phyloP scores from a whole-genome alignment of 1,140 invertebrate species.

The Proctacanthus coquilletti region DNA sequence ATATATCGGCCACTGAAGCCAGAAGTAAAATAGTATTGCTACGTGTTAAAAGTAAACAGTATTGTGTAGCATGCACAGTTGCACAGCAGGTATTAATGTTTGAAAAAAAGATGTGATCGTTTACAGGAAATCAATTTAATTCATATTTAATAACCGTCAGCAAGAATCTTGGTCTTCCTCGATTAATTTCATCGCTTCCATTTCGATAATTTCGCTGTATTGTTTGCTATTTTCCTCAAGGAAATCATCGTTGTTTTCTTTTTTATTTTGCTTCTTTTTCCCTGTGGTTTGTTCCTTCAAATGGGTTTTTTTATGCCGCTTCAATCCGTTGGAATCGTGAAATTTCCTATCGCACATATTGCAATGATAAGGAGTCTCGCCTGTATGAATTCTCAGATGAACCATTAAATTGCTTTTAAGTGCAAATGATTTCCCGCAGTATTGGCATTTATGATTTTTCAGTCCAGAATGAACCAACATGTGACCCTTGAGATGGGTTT shows the following conservation, averaged over 20 bases:
- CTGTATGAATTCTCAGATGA: background rate
- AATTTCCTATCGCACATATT: background rate
- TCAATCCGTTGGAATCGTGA: background rate
- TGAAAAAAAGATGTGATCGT: too few relatives aligned
- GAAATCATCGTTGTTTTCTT: background rate
- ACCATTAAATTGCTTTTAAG: background rate
- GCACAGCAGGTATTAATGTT: too few relatives aligned
- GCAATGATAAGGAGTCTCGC: background rate
- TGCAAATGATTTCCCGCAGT: background rate
- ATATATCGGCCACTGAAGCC: too few relatives aligned
- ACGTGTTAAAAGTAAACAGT: too few relatives aligned
- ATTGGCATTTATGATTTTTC: background rate
- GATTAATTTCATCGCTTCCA: too few relatives aligned
- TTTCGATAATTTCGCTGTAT: background rate
- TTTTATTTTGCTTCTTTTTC: background rate
- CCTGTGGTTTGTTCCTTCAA: background rate
- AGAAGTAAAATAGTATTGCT: too few relatives aligned
- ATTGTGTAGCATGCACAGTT: too few relatives aligned
- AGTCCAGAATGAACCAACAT: background rate
- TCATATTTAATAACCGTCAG: too few relatives aligned
- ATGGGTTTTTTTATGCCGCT: background rate
- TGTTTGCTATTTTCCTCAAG: background rate
- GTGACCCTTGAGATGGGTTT: constrained; percentile 24
- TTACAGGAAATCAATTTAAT: too few relatives aligned
- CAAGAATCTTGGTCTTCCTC: too few relatives aligned